Base-by-base conservation (phyloP, 1,140 invertebrate genomes). In the Zaprionus taronus region DNA sequence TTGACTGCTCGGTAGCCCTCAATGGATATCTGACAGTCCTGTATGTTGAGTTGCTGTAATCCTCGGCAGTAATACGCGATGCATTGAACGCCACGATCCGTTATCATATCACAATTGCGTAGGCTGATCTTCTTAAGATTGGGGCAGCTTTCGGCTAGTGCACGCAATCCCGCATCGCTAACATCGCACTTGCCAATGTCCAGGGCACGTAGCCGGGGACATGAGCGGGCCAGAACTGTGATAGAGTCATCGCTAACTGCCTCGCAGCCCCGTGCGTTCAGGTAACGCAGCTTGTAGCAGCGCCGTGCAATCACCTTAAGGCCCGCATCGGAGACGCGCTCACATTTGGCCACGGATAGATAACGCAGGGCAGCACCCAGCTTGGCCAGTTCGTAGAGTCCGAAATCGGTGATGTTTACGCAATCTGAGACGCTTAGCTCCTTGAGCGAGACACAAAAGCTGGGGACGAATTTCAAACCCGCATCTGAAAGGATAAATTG, bases 131-230 rank as follows among this genome's bases (percentile, higher is more conserved):
- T 98, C 92, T 97, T 97, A 31, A 99, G 93, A 90, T 98, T 98
- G 0, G 97, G 97, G 93, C 97, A 98, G 80, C 97, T 96, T 78
- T 97, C 96, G 1, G 97, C 97, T 1, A 99, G 93, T 2, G 97
- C 96, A 79, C 96, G 94, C 14, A 99, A 94, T 0, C 97, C 97
- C 2, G 96, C 95, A 93, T 98, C 97, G 38, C 97, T 98, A 0
- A 98, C 96, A 93, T 98, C 97, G 93, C 97, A 98, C 91, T 98
- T 98, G 7, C 98, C 98, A 47, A 98, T 95, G 89, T 98, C 98
- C 0, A 98, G 93, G 1, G 97, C 97, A 31, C 97, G 93, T 31
- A 98, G 93, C 55, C 97, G 94, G 0, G 97, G 96, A 92, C 97
- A 98, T 15, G 96, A 96, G 51, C 96, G 94, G 0, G 97, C 97